Evolutionary conservation across 2,797 vertebrate genomes (phyloP).

Genomic region (Fistularia commersonii): DNA sequence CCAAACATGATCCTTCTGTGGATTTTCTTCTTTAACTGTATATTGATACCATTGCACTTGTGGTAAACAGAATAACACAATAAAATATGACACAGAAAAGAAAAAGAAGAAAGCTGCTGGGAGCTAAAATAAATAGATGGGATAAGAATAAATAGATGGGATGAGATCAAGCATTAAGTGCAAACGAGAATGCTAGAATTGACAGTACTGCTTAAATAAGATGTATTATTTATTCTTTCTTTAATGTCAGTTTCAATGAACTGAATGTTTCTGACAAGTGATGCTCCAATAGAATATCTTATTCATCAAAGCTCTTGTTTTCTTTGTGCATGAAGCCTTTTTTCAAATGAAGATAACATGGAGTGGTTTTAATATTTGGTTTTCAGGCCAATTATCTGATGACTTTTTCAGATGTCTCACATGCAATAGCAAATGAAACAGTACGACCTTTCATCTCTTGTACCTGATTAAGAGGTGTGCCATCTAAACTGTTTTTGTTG

Average conservation of each 20-base stretch:
- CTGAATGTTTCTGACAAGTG: constrained; percentile 33
- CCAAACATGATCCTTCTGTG: too few relatives aligned
- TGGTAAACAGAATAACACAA: background rate
- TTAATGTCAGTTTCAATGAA: constrained; percentile 48
- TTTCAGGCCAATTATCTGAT: too few relatives aligned
- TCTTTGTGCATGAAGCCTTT: constrained; percentile 9
- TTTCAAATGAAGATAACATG: constrained; percentile 4
- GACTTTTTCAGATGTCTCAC: too few relatives aligned
- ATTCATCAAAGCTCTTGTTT: constrained; percentile 30
- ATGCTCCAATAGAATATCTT: constrained; percentile 36
- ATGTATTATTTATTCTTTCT: constrained; percentile 55
- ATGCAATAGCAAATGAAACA: too few relatives aligned
- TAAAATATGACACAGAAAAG: constrained; percentile 11
- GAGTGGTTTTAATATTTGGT: too few relatives aligned
- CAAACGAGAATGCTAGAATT: constrained; percentile 41
- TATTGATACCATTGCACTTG: background rate
- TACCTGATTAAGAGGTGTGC: too few relatives aligned
- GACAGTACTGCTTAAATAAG: constrained; percentile 46
- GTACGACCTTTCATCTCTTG: too few relatives aligned
- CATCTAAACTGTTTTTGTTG: too few relatives aligned
- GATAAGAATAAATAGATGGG: background rate
- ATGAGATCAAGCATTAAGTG: background rate
- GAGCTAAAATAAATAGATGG: background rate
- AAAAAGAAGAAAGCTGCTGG: constrained; percentile 9
- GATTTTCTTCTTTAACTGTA: too few relatives aligned